Conservation (phyloP, 2,888 invertebrate genomes). For the Congeria kusceri region DNA sequence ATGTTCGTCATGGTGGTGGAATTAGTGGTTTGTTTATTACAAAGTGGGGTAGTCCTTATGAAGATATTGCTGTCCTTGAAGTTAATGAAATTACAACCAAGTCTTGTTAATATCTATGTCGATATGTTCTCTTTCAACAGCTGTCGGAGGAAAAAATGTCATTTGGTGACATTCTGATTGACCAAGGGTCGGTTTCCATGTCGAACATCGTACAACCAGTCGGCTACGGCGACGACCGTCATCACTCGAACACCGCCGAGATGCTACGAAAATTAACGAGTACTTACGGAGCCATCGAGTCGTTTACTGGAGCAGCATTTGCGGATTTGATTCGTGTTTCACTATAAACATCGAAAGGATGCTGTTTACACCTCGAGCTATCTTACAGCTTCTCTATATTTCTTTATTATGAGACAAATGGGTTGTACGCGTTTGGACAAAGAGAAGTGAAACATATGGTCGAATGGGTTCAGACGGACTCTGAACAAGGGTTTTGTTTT, state of each 20-base stretch:
- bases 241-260: slow-evolving; percentile 70
- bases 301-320: slow-evolving; percentile 40
- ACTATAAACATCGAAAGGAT: slow-evolving; percentile 12
- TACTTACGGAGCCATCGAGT: slow-evolving; percentile 25
- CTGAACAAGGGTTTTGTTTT: too few species aligned
- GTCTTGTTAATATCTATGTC: not conserved
- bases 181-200: slow-evolving; percentile 35
- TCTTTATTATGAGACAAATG: too few species aligned
- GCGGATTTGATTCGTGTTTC: slow-evolving; percentile 52
- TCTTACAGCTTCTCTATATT: too few species aligned
- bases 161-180: slow-evolving; percentile 11
- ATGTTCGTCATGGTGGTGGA: too few species aligned
- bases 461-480: too few species aligned
- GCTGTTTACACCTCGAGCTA: too few species aligned
- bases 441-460: too few species aligned
- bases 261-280: slow-evolving; percentile 34
- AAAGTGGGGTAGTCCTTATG: too few species aligned
- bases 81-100: not conserved
- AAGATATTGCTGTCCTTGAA: too few species aligned
- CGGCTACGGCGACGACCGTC: slow-evolving; percentile 83
- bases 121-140: slow-evolving; percentile 13
- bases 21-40: too few species aligned
- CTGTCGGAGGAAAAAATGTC: slow-evolving; percentile 19
- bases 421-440: too few species aligned
- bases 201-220: slow-evolving; percentile 81